Percentiles rank a stretch among this genome's conserved stretches.
phyloP scores from a whole-genome alignment of 2,797 vertebrate genomes.

The Lagocephalus sceleratus region DNA sequence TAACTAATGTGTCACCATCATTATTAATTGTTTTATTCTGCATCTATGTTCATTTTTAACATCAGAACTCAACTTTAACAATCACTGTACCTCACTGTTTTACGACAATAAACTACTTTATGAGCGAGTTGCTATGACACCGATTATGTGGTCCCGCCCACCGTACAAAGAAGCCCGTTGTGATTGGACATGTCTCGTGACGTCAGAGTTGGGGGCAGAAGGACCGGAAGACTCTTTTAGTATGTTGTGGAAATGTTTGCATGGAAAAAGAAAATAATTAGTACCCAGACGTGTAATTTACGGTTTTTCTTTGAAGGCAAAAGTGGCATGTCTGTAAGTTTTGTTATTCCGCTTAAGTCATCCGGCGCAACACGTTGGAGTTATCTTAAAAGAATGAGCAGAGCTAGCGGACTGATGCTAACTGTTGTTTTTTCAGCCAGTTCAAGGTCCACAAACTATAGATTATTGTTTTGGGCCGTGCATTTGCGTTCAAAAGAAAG shows the following conservation, averaged over 20 bases:
- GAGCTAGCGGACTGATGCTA: conserved; percentile 41
- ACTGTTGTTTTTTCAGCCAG: conserved; percentile 20
- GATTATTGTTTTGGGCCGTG: too few relatives aligned
- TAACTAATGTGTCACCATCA: background rate
- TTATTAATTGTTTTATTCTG: background rate
- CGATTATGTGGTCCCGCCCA: conserved; percentile 20
- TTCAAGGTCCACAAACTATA: background rate
- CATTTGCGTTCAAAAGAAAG: too few relatives aligned
- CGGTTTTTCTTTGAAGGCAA: conserved; percentile 7
- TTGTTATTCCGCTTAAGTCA: conserved; percentile 10
- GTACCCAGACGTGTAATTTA: conserved; percentile 6
- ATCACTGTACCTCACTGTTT: background rate
- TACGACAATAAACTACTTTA: conserved; percentile 51
- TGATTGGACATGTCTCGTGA: conserved; percentile 36
- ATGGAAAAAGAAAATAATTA: conserved; percentile 11
- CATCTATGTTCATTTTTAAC: background rate
- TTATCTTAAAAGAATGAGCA: conserved; percentile 1
- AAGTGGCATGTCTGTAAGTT: conserved; percentile 51
- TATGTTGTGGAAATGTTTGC: conserved; percentile 1
- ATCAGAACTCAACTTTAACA: background rate
- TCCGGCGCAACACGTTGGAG: background rate
- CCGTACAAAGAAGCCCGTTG: background rate
- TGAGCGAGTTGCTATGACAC: conserved; percentile 44
- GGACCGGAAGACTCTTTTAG: conserved; percentile 7
- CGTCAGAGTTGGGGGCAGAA: conserved; percentile 30